phyloP scores from a whole-genome alignment of 2,888 invertebrate species.

The Iphiclides podalirius region DNA sequence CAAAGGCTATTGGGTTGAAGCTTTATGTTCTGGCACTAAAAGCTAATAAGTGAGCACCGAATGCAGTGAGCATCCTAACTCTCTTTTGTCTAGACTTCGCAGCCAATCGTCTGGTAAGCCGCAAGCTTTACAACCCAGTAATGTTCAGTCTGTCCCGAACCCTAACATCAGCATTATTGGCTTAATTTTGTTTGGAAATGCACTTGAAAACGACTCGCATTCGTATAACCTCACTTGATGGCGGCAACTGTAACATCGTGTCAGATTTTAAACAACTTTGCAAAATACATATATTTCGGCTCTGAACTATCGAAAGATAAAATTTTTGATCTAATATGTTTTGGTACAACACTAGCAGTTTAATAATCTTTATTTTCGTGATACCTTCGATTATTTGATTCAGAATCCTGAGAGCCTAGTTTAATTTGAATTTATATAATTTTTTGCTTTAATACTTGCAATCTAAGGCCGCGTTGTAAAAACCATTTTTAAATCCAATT shows the following conservation, averaged over 20 bases:
- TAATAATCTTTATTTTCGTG: too few species aligned
- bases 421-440: too few species aligned
- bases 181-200: slow-evolving; percentile 16
- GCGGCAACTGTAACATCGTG: not conserved
- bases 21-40: slow-evolving; percentile 19
- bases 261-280: not conserved
- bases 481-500: too few species aligned
- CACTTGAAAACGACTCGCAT: slow-evolving; percentile 2
- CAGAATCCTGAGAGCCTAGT: too few species aligned
- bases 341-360: too few species aligned
- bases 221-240: not conserved
- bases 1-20: not conserved
- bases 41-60: slow-evolving; percentile 34
- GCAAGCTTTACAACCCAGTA: slow-evolving; percentile 22
- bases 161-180: slow-evolving; percentile 19
- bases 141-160: slow-evolving; percentile 19
- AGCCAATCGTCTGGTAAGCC: slow-evolving; percentile 38
- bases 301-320: too few species aligned
- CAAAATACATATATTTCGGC: too few species aligned
- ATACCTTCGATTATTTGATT: too few species aligned
- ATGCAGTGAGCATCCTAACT: slow-evolving; percentile 14
- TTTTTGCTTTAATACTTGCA: too few species aligned
- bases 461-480: too few species aligned
- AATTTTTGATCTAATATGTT: too few species aligned
- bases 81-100: slow-evolving; percentile 46